A percentile compares a stretch with the other conserved stretches of the same genome.
Evolutionary conservation across 2,113 vertebrate genomes (phyloP).

Genomic region (Antechinus stuartii): DNA sequence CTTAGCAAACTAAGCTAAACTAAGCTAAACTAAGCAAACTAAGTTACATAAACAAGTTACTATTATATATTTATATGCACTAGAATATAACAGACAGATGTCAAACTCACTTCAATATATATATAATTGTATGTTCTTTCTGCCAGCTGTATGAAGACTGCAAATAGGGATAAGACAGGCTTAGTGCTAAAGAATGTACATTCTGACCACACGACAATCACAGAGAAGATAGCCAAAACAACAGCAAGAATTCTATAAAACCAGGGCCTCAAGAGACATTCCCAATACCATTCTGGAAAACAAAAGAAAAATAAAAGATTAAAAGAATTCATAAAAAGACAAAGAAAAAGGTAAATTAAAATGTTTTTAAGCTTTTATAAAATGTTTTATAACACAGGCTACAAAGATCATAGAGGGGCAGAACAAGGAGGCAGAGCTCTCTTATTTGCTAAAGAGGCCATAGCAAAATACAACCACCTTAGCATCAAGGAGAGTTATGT

Average conservation of each 20-base stretch:
- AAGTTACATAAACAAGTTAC: background rate
- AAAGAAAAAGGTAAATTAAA: background rate
- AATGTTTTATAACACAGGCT: background rate
- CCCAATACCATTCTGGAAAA: conserved; percentile 95
- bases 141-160: conserved; percentile 93
- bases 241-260: conserved; percentile 91
- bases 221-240: conserved; percentile 89
- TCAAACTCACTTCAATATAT: conserved; percentile 91
- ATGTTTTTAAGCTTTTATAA: background rate
- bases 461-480: background rate
- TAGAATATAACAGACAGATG: conserved; percentile 4
- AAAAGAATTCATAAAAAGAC: conserved; percentile 47
- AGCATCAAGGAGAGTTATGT: background rate
- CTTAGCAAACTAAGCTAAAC: background rate
- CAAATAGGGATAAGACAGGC: conserved; percentile 93
- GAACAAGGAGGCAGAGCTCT: background rate
- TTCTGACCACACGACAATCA: conserved; percentile 96
- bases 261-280: conserved; percentile 90
- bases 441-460: background rate
- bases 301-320: conserved; percentile 51
- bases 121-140: conserved; percentile 94
- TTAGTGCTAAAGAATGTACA: conserved; percentile 96
- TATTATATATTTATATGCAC: background rate
- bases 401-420: background rate
- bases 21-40: too few species aligned